Evolutionary conservation across 37 sponge, comb jelly and placozoan species (phyloP).

Genomic region (Aphrocallistes beatrix): DNA sequence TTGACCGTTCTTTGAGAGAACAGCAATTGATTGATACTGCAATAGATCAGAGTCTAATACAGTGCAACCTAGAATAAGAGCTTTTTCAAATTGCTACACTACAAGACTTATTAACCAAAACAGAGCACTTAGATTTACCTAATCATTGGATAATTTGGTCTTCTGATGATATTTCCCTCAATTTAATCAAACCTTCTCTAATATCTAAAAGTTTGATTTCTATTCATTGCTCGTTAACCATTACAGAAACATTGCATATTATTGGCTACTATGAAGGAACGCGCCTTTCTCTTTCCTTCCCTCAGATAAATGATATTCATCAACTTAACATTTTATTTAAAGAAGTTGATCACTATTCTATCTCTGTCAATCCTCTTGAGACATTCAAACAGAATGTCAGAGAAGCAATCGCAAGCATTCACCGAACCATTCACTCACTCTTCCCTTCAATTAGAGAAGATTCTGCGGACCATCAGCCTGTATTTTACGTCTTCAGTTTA

Average conservation of each 20-base stretch:
- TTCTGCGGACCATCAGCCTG: background rate
- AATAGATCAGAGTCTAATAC: constrained; percentile 7
- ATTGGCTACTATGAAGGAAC: background rate
- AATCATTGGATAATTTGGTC: constrained; percentile 9
- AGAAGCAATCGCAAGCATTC: background rate
- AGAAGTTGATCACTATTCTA: background rate
- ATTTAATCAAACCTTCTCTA: background rate
- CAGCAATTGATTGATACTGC: constrained; percentile 9
- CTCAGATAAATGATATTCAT: constrained; percentile 12
- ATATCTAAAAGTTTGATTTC: background rate
- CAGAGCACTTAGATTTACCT: background rate
- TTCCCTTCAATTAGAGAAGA: constrained; percentile 8
- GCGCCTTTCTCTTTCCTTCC: background rate
- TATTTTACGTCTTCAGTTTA: background rate
- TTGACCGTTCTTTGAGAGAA: background rate
- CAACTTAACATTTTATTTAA: background rate
- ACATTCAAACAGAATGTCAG: background rate
- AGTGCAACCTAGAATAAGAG: background rate
- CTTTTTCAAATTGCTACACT: background rate
- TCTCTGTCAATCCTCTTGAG: background rate
- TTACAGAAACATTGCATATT: background rate
- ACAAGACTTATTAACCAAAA: background rate
- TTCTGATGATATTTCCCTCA: background rate
- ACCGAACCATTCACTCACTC: constrained; percentile 1
- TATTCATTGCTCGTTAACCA: background rate